These are phyloP conservation scores for Psittacula echo DNA, from an alignment of 2,797 vertebrate genomes.

Conservation along the genomic window DNA sequence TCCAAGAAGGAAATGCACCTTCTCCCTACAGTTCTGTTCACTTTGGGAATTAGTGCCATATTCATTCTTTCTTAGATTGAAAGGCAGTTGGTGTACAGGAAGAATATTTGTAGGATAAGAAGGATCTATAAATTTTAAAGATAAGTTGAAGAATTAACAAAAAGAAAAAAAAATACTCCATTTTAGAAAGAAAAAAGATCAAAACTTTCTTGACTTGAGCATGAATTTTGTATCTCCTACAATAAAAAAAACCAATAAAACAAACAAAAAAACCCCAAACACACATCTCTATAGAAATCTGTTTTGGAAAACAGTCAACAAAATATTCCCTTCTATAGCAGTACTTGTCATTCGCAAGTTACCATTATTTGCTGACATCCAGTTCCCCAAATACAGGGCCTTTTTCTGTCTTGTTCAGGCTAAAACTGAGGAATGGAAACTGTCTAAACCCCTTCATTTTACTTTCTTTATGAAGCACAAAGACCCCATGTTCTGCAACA, in stretches of 20 bases:
- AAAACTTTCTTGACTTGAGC: background rate
- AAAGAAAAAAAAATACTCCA: background rate
- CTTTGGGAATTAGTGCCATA: background rate
- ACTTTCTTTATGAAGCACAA: conserved; percentile 15
- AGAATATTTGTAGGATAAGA: background rate
- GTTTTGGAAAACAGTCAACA: background rate
- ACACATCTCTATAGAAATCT: background rate
- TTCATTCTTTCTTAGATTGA: background rate
- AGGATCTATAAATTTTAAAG: background rate
- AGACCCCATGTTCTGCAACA: background rate
- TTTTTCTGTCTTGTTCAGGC: background rate
- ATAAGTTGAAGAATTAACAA: background rate
- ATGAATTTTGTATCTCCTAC: background rate
- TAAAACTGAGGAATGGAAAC: conserved; percentile 34
- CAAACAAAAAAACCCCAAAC: background rate
- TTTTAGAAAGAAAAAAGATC: background rate
- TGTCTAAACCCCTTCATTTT: background rate
- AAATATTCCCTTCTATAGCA: background rate
- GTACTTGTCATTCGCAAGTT: background rate
- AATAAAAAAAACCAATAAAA: background rate
- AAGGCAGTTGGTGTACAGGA: background rate
- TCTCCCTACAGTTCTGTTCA: background rate
- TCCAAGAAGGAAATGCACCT: background rate
- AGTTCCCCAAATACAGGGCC: background rate
- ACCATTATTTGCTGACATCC: background rate